Conservation (phyloP, 2,113 vertebrate species). For the Geococcyx californianus region DNA sequence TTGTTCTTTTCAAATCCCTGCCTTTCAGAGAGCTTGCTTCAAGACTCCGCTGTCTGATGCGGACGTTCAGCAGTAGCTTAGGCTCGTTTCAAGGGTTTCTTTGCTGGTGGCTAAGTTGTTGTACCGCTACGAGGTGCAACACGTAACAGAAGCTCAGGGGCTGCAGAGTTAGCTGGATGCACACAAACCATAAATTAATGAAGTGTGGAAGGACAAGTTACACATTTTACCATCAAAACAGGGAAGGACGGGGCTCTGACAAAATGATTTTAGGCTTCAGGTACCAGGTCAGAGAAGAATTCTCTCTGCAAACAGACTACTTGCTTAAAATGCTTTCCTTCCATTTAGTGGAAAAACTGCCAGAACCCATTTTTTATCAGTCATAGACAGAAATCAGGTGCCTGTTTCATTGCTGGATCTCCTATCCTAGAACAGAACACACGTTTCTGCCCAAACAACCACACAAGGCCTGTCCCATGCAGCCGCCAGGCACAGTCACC, state of each 20-base stretch:
- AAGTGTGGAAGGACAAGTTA: constrained; percentile 22
- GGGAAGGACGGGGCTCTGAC: not conserved
- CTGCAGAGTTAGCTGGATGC: not conserved
- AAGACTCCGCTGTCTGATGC: not conserved
- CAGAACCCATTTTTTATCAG: not conserved
- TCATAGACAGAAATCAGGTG: not conserved
- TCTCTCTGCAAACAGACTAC: not conserved
- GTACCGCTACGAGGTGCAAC: not conserved
- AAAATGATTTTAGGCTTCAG: not conserved
- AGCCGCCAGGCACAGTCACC: not conserved
- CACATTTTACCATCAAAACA: not conserved
- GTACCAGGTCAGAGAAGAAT: not conserved
- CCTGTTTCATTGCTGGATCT: not conserved
- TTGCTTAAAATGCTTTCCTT: not conserved
- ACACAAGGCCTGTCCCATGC: accelerated
- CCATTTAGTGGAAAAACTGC: not conserved
- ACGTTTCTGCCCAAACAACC: not conserved
- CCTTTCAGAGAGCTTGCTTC: constrained; percentile 18
- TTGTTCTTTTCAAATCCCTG: constrained; percentile 49
- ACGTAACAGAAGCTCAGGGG: constrained; percentile 1
- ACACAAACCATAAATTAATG: constrained; percentile 7
- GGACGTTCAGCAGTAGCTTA: not conserved
- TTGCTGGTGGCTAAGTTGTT: constrained; percentile 26
- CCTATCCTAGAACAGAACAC: not conserved
- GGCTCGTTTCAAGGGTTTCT: not conserved